phyloP scores from a whole-genome alignment of 2,113 vertebrate genomes.

The Micromys minutus region DNA sequence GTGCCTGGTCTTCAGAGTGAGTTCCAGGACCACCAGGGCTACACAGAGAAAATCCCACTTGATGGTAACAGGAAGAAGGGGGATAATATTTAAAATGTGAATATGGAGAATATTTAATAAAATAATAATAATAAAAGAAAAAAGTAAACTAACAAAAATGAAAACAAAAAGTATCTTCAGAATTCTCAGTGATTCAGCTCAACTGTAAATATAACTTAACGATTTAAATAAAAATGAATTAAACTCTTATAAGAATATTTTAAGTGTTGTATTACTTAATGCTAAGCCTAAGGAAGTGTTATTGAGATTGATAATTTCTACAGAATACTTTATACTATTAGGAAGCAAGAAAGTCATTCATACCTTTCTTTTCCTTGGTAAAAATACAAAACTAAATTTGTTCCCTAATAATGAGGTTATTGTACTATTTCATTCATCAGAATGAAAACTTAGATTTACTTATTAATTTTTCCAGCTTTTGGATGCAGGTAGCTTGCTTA shows the following conservation, averaged over 20 bases:
- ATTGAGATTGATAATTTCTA: background rate
- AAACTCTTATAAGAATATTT: background rate
- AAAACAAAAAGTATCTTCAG: background rate
- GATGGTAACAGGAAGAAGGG: no score
- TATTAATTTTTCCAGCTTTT: conserved; percentile 32
- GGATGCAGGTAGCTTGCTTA: background rate
- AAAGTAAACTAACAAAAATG: background rate
- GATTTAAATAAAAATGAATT: background rate
- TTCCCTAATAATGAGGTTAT: conserved; percentile 1
- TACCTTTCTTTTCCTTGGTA: conserved; percentile 5
- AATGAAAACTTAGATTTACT: conserved; percentile 29
- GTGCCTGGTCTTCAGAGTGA: background rate
- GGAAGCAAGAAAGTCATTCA: background rate
- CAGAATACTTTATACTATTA: conserved; percentile 26
- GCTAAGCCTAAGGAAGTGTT: background rate
- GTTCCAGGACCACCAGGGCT: background rate
- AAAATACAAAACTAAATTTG: background rate
- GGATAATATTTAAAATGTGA: no score
- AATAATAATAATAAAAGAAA: no score
- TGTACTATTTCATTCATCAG: conserved; percentile 43
- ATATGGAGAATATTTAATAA: no score
- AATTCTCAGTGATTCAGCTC: background rate
- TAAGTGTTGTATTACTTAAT: background rate
- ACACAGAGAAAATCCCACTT: background rate
- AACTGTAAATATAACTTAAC: background rate